A percentile compares a stretch with the other conserved stretches of the same genome.
Conservation (phyloP, 2,888 invertebrate genomes). For the Ctena decussata region DNA sequence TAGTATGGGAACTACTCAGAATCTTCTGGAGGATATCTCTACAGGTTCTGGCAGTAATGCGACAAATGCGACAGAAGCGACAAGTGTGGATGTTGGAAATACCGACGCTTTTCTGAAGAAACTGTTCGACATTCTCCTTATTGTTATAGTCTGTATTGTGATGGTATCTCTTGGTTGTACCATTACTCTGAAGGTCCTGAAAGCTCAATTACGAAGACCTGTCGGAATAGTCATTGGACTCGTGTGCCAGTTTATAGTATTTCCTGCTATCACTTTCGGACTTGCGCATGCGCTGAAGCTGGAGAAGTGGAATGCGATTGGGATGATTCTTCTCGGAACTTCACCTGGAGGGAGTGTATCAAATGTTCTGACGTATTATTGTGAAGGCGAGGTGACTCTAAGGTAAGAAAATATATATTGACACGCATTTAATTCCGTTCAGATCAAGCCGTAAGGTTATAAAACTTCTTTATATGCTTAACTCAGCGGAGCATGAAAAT, state of each 20-base stretch:
- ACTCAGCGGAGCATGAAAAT: too few species aligned
- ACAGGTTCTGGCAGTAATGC: too few species aligned
- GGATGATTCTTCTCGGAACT: slow-evolving; percentile 41
- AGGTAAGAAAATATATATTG: too few species aligned
- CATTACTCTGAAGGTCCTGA: neutral
- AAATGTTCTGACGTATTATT: slow-evolving; percentile 35
- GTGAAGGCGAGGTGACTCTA: slow-evolving; percentile 28
- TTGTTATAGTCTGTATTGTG: slow-evolving; percentile 7
- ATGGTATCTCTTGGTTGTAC: slow-evolving; percentile 43
- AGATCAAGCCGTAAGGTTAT: too few species aligned
- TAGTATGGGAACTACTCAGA: too few species aligned
- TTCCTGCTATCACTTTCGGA: slow-evolving; percentile 27
- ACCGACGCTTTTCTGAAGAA: neutral
- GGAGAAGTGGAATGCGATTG: slow-evolving; percentile 29
- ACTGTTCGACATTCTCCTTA: slow-evolving; percentile 1
- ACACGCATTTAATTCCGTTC: too few species aligned
- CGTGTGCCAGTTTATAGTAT: slow-evolving; percentile 40
- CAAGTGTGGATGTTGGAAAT: neutral
- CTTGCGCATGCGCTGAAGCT: slow-evolving; percentile 28
- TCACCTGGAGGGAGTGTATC: slow-evolving; percentile 41
- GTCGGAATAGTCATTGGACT: slow-evolving; percentile 23
- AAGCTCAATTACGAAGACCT: slow-evolving; percentile 25
- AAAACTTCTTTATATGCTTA: too few species aligned
- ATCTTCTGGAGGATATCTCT: too few species aligned
- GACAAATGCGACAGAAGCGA: neutral